phyloP scores from a whole-genome alignment of 2,113 vertebrate species.

The Leucopternis melanops region DNA sequence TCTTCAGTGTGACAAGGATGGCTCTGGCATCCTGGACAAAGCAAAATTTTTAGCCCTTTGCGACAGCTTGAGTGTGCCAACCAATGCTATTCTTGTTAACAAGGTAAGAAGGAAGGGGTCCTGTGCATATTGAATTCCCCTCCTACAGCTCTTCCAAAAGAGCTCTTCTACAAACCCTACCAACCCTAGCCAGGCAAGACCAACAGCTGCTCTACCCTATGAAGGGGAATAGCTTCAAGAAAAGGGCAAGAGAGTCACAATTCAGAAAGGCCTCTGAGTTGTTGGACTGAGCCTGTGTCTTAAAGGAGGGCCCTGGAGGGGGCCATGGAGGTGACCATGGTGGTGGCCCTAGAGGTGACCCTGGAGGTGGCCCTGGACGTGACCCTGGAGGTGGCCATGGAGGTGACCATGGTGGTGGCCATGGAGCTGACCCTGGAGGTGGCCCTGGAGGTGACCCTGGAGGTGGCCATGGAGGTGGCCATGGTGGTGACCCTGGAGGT shows the following conservation, averaged over 20 bases:
- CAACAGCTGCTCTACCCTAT: background rate
- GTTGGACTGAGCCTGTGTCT: background rate
- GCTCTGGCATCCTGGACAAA: conserved; percentile 61
- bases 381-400: too few relatives aligned
- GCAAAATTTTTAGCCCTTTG: conserved; percentile 60
- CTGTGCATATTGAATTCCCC: background rate
- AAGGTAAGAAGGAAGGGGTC: conserved; percentile 59
- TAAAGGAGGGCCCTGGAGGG: too few relatives aligned
- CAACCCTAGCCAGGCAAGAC: background rate
- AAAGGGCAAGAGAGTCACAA: background rate
- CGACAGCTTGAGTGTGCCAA: conserved; percentile 40
- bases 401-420: too few relatives aligned
- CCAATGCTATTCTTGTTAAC: conserved; percentile 38
- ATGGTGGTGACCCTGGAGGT: too few relatives aligned
- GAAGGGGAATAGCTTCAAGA: background rate
- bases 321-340: too few relatives aligned
- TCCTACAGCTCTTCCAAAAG: background rate
- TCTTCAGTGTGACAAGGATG: conserved; percentile 51
- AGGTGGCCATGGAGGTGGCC: too few relatives aligned
- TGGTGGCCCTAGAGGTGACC: too few relatives aligned
- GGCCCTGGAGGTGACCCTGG: too few relatives aligned
- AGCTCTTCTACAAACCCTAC: background rate
- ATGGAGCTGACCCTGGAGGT: too few relatives aligned
- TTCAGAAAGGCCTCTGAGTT: background rate
- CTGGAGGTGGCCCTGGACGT: too few relatives aligned